Evolutionary conservation across 2,113 vertebrate genomes (phyloP), one percentile per base, ranked within the genome.

Genomic region (Puffinus mauretanicus): DNA sequence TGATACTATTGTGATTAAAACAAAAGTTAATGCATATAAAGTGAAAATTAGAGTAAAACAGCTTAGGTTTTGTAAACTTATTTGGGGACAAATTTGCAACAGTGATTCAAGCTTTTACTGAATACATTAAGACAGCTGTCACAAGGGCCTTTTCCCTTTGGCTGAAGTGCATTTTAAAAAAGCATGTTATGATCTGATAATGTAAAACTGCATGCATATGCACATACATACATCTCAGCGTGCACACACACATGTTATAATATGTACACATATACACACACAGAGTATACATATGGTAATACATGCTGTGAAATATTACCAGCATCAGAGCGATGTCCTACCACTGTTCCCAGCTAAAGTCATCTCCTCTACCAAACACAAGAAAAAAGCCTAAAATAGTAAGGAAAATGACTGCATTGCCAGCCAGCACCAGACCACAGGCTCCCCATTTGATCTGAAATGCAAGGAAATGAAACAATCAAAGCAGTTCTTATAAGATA

Each of bases 341-440:
- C 99, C 99, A 99, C 97, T 99, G 99, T 64, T 99, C 99, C 99
- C 99, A 99, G 98, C 99, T 98, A 92, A 99, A 99, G 96, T 99
- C 99, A 88, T 99, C 99, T 86, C 99, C 98, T 94, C 99, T 98
- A 82, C 99, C 99, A 94, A 99, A 99, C 36, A 99, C 98, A 5
- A 99, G 95, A 96, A 99, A 99, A 97, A 99, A 99, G 65, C 99
- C 99, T 67, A 99, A 97, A 96, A 99, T 99, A 36, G 99, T 99
- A 86, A 99, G 96, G 97, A 99, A 99, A 98, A 99, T 99, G 70
- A 99, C 99, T 14, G 98, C 97, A 36, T 99, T 99, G 51, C 99
- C 99, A 6, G 99, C 99, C 98, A 99, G 98, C 95, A 99, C 99
- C 92, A 99, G 98, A 67, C 99, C 99, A 79, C 99, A 99, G 93